phyloP scores from a whole-genome alignment of 2,888 invertebrate genomes.

The Barypeithes pellucidus region DNA sequence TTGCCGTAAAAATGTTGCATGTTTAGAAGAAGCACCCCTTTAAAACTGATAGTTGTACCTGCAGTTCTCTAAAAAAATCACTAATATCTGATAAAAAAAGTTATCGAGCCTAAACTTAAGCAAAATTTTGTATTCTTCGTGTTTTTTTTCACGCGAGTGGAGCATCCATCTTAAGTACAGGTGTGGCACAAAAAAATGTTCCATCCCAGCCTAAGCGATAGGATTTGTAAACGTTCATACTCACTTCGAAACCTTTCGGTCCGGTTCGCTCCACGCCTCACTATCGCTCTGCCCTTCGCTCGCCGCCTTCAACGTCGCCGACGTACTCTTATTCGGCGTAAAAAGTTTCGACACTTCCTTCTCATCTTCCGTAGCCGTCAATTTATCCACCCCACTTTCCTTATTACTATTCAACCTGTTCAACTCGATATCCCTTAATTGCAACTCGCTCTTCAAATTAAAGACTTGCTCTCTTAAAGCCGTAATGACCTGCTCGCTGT shows the following conservation, averaged over 20 bases:
- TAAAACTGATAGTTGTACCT: no score
- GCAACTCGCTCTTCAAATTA: conserved; percentile 67
- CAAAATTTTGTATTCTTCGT: no score
- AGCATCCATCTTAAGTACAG: no score
- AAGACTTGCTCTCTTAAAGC: conserved; percentile 67
- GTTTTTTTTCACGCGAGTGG: no score
- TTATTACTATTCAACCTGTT: conserved; percentile 57
- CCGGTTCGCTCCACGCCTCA: conserved; percentile 91
- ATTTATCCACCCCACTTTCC: conserved; percentile 55
- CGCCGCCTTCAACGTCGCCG: conserved; percentile 59
- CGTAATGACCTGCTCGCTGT: conserved; percentile 61
- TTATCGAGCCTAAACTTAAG: no score
- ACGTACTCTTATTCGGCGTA: conserved; percentile 41
- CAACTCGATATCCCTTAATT: conserved; percentile 66
- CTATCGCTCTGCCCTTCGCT: conserved; percentile 77
- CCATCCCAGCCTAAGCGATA: no score
- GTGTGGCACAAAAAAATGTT: no score
- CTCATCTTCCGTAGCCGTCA: conserved; percentile 54
- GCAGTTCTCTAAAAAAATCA: no score
- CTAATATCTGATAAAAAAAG: no score
- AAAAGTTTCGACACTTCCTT: conserved; percentile 12
- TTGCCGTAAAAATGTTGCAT: no score
- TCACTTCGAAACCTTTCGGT: conserved; percentile 81
- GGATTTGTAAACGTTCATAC: no score
- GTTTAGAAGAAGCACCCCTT: no score